phyloP scores from a whole-genome alignment of 2,113 vertebrate species.

The Anthoscopus minutus region DNA sequence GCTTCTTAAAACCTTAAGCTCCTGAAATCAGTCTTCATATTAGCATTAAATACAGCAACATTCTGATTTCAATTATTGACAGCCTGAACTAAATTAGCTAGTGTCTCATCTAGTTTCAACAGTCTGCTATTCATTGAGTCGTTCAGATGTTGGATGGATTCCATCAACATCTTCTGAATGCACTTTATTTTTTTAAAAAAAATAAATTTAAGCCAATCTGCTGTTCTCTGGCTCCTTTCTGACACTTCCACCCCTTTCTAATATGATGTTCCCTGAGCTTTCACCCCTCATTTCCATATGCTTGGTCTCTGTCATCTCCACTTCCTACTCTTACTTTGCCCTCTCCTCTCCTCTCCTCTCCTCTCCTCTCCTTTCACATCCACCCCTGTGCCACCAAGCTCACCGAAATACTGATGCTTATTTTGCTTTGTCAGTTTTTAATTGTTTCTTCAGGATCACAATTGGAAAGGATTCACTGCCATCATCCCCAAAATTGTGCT shows the following conservation, averaged over 20 bases:
- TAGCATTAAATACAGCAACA: constrained; percentile 26
- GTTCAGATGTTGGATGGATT: constrained; percentile 60
- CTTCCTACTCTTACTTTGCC: background rate
- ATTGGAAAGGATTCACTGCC: background rate
- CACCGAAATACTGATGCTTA: background rate
- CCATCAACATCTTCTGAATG: constrained; percentile 62
- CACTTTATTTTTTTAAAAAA: background rate
- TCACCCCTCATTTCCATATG: background rate
- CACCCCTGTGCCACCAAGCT: background rate
- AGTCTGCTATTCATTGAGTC: constrained; percentile 60
- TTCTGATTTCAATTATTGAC: constrained; percentile 68
- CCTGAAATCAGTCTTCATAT: constrained; percentile 29
- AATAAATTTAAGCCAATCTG: constrained; percentile 53
- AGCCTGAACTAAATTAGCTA: constrained; percentile 65
- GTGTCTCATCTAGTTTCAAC: constrained; percentile 60
- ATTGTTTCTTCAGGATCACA: background rate
- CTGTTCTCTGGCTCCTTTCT: constrained; percentile 41
- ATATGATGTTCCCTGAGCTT: background rate
- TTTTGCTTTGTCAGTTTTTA: background rate
- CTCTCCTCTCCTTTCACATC: background rate
- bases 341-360: background rate
- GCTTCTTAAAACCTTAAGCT: constrained; percentile 23
- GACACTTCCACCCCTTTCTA: constrained; percentile 31
- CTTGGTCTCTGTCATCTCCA: background rate
- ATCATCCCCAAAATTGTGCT: background rate